Conservation (phyloP, 1,140 invertebrate genomes). For the Arion vulgaris region DNA sequence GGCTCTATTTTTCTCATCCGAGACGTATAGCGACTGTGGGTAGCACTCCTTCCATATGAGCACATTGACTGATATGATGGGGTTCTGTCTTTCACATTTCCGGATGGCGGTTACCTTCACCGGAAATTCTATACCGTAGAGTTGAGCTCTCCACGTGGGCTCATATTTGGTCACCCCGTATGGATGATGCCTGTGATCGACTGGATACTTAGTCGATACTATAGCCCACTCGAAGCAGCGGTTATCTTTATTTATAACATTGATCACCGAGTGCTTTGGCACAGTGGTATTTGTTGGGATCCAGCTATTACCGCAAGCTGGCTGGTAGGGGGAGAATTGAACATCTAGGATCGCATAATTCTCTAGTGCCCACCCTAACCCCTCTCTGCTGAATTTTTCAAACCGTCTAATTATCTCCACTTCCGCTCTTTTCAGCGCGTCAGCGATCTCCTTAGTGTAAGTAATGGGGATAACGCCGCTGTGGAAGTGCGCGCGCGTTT, state of each 20-base stretch:
- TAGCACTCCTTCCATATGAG: not conserved
- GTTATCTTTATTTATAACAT: constrained; percentile 4
- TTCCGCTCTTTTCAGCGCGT: not conserved
- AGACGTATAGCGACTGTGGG: not conserved
- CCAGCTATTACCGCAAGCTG: not conserved
- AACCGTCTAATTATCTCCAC: not conserved
- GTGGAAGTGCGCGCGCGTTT: not conserved
- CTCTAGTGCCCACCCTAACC: not conserved
- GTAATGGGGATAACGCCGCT: not conserved
- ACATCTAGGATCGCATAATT: not conserved
- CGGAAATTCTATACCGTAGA: not conserved
- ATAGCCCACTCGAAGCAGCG: constrained; percentile 2
- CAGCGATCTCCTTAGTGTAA: too few species aligned
- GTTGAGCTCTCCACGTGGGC: not conserved
- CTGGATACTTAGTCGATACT: not conserved
- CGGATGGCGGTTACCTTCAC: not conserved
- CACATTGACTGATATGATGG: not conserved
- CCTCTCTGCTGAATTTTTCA: not conserved
- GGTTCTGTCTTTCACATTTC: not conserved
- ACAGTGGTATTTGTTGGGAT: not conserved
- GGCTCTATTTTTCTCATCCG: not conserved
- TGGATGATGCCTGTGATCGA: not conserved
- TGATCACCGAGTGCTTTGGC: not conserved
- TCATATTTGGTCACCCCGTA: not conserved
- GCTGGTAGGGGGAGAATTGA: not conserved